Base-by-base conservation (phyloP, 2,113 vertebrate genomes). In the Hemiscyllium ocellatum region DNA sequence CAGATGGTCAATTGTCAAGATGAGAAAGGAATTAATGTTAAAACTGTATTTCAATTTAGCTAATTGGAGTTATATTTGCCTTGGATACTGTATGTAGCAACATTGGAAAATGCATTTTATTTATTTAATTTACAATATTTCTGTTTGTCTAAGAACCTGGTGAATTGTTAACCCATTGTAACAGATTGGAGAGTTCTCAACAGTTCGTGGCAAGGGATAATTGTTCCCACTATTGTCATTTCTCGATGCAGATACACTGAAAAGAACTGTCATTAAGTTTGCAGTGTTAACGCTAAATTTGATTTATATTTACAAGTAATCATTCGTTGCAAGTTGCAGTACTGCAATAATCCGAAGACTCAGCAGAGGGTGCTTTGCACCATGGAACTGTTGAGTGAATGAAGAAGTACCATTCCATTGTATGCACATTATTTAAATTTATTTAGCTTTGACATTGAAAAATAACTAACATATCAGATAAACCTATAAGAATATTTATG, bases 301-400 rank as follows among this genome's bases (percentile, higher is more conserved):
- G 10, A 47, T 72, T 95, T 52, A 42, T 72, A 95, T 22, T 47
- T 72, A 68, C 37, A 69, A 69, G 33, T 68, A 37, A 94, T 69
- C 4, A 69, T 69, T 69, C 47, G 68, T 24, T 68, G 22, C n/a
- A 94, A 69, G 66, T 94, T 94, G 70, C 68, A 47, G 65, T 26
- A 91, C 5, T 65, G 52, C 66, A 47, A 42, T 69, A 94, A 66
- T 22, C 61, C 42, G n/a, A 37, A 69, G 20, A 47, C 26, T 52
- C 94, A 72, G 94, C 69, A 72, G 94, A 95, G 94, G 69, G 94
- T 76, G 69, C 69, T 29, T 72, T 72, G 94, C 20, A 95, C 94
- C 94, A 95, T 47, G 42, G 13, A 95, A 72, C 94, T 72, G 94
- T 13, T 72, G 10, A 26, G 42, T 33, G 42, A n/a, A 19, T 95